These are phyloP conservation scores for Drosophila paramelanica DNA, from an alignment of 2,888 invertebrate genomes.

Conservation along the genomic window DNA sequence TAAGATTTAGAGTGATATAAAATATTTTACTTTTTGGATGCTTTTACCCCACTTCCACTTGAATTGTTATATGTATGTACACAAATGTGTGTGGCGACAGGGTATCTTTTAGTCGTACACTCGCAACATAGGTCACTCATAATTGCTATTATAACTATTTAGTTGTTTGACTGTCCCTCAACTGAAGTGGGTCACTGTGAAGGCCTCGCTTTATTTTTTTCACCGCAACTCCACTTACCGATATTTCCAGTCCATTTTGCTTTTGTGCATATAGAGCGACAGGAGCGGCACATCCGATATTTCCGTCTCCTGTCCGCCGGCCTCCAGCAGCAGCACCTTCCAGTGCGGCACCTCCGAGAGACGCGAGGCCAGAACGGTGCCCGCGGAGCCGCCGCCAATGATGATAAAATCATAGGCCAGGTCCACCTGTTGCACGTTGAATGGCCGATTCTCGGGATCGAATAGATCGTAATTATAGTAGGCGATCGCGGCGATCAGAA, in stretches of 20 bases:
- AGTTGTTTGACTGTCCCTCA: slow-evolving; percentile 7
- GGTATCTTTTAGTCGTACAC: neutral
- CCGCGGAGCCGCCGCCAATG: slow-evolving; percentile 94
- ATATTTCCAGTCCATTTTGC: slow-evolving; percentile 96
- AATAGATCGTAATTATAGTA: slow-evolving; percentile 94
- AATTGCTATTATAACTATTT: slow-evolving; percentile 7
- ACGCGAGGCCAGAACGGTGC: slow-evolving; percentile 92
- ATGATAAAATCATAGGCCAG: slow-evolving; percentile 93
- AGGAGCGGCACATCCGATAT: slow-evolving; percentile 94
- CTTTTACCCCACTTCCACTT: too few relatives aligned
- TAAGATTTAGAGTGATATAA: too few relatives aligned
- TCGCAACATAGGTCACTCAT: neutral
- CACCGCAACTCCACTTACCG: slow-evolving; percentile 86
- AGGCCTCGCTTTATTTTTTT: slow-evolving; percentile 19
- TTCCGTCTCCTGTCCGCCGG: slow-evolving; percentile 94
- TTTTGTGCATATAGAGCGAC: slow-evolving; percentile 95
- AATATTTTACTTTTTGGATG: too few relatives aligned
- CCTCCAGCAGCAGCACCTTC: slow-evolving; percentile 92
- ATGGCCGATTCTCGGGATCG: slow-evolving; percentile 93
- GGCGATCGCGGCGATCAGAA: slow-evolving; percentile 90
- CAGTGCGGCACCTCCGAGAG: slow-evolving; percentile 91
- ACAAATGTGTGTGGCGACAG: neutral
- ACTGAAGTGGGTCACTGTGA: slow-evolving; percentile 39
- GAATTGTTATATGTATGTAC: too few relatives aligned
- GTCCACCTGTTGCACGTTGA: slow-evolving; percentile 88